Evolutionary conservation across 2,797 vertebrate species (phyloP), one percentile per base, ranked within the genome.

Genomic region (Mormyrus hasselquistii): DNA sequence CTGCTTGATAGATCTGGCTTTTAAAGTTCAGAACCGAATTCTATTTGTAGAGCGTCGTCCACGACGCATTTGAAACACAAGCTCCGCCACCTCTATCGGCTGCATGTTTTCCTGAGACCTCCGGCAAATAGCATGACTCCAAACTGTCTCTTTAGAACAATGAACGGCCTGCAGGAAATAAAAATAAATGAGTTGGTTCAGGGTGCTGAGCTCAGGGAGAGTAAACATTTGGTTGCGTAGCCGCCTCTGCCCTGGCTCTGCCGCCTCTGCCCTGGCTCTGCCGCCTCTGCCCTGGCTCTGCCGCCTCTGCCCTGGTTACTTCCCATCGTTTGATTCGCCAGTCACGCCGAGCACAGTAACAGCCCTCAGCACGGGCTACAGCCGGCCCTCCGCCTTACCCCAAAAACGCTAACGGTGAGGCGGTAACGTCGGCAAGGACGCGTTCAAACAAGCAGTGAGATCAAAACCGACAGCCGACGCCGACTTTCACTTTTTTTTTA

Each of bases 221-320:
- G 9, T 55, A 83, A 65, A 89, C 88, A 34, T 38, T 89, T 10
- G 47, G 41, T n/a, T 84, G 55, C 38, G 47, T 65, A 85, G 55
- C 41, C 10, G 55, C 25, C 57, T 38, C 47, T 44, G 83, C 29
- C 50, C 88, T 34, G 53, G 55, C 22, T 89, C 55, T 82, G 22
- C 57, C n/a, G 47, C 88, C 53, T 89, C 83, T 89, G 88, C 41
- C 50, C 41, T n/a, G 88, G 57, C n/a, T n/a, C n/a, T n/a, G 55
- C 41, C 10, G 55, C 25, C 57, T 38, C 47, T 44, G 83, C 29
- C 50, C 88, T 34, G 53, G 55, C 22, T 89, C 55, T 82, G 22
- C 57, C n/a, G 47, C 88, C 53, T 89, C 83, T 89, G 88, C 41
- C 50, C 41, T n/a, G 88, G 57, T 65, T 65, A 34, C 79, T 50